These are phyloP conservation scores for Eumacrocentrus americanus DNA, from an alignment of 2,888 invertebrate species.

Conservation along the genomic window DNA sequence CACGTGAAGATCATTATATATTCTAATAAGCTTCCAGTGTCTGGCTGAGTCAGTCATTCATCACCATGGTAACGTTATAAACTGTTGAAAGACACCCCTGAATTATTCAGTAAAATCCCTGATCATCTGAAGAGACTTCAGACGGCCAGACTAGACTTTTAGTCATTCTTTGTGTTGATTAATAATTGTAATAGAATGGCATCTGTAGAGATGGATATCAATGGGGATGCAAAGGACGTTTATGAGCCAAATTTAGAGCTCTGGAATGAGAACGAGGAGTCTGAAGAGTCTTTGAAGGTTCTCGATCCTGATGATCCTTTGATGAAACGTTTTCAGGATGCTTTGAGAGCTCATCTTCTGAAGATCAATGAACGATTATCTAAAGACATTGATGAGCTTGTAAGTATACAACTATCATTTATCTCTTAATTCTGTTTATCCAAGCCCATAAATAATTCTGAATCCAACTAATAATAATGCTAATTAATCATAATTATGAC, in stretches of 20 bases:
- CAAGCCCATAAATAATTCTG: no score
- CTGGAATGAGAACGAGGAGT: background rate
- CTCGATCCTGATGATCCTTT: conserved; percentile 76
- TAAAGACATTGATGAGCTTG: conserved; percentile 72
- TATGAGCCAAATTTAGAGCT: background rate
- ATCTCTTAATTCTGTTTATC: background rate
- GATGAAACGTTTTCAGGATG: conserved; percentile 75
- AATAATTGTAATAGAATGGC: no score
- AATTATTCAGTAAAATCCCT: background rate
- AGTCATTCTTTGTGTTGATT: background rate
- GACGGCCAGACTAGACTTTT: no score
- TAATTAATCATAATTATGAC: conserved; percentile 5
- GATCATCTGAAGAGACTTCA: no score
- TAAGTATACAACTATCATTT: conserved; percentile 56
- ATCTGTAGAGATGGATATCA: no score
- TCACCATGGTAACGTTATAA: conserved; percentile 9
- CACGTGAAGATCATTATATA: no score
- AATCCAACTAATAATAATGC: background rate
- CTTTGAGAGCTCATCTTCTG: conserved; percentile 70
- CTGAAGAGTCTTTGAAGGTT: conserved; percentile 57
- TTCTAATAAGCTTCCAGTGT: no score
- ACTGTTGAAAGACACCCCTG: background rate
- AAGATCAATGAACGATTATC: conserved; percentile 70
- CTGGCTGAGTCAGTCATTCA: no score
- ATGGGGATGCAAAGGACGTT: background rate